Evolutionary conservation across 2,888 invertebrate genomes (phyloP), one percentile per base, ranked within the genome.

Genomic region (Drosophila hamatofila): DNA sequence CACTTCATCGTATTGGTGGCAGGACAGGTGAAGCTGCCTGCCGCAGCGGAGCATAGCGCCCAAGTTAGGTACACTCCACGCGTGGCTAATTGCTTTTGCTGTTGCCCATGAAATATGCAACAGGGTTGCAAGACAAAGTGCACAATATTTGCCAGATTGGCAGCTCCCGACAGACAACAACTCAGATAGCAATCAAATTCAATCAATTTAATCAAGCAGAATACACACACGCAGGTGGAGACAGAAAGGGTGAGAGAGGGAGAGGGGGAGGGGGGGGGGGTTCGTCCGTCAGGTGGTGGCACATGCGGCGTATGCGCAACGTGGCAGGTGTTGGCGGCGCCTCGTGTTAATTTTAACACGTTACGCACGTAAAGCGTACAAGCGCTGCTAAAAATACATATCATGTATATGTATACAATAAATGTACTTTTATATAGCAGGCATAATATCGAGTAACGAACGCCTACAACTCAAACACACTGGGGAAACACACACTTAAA

Each of bases 401-500:
- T 89, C 78, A 78, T 83, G 62, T 68, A 61, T 60, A 30, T 27
- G 65, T 66, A 70, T 71, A 56, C 62, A 62, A 60, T 79, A 83
- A 81, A 83, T 83, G 78, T 82, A 68, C 77, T 83, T 88, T 85
- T 85, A 88, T 89, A 83, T 84, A 70, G 78, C 85, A 59, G 82
- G 81, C 87, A 88, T 84, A 84, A 89, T 84, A 89, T 89, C 83
- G 85, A 87, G 81, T 74, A 86, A 89, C 89, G 78, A 83, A 83
- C 68, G 81, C 68, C 59, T 27, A 12, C 33, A 67, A 56, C 58
- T 39, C 23, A 35, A 35, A 27, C 27, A 64, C 62, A 27, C 60
- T 2, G 25, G 46, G 46, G 16, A 16, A 25, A 70, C 75, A 52
- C 62, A 70, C 64, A 57, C 48, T 27, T 42, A 35, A 63, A 74